A percentile compares a stretch with the other conserved stretches of the same genome.
Conservation (phyloP, 1,140 invertebrate species). For the Anadara kagoshimensis region DNA sequence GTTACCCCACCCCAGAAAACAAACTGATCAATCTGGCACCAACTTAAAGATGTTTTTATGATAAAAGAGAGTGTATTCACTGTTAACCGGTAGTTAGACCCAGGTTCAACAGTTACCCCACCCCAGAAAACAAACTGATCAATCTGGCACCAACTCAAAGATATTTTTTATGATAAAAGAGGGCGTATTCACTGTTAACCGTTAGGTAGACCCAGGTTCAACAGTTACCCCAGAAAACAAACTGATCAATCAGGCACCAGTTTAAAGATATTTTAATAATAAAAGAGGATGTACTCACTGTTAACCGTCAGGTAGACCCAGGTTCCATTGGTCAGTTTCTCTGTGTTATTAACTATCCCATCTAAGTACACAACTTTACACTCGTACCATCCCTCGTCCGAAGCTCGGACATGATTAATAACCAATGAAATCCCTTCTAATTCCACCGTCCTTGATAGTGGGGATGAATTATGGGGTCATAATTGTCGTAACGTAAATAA, state of each 20-base stretch:
- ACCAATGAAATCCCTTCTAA: conserved; percentile 93
- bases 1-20: too few species aligned
- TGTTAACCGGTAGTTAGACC: conserved; percentile 97
- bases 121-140: too few species aligned
- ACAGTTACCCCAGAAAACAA: too few species aligned
- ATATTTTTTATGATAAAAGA: too few species aligned
- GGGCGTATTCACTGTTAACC: conserved; percentile 89
- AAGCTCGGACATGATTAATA: conserved; percentile 92
- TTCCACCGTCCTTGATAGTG: conserved; percentile 82
- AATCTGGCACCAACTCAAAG: too few species aligned
- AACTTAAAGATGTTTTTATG: too few species aligned
- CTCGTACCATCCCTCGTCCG: conserved; percentile 97
- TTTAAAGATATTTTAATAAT: too few species aligned
- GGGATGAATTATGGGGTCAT: not conserved
- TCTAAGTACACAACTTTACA: conserved; percentile 97
- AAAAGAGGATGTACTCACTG: conserved; percentile 77
- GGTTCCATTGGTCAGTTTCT: conserved; percentile 81
- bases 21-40: too few species aligned
- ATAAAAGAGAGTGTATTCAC: too few species aligned
- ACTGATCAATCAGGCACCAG: too few species aligned
- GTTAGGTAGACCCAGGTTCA: conserved; percentile 98
- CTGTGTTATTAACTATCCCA: conserved; percentile 80
- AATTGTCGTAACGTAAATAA: not conserved
- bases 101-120: too few species aligned
- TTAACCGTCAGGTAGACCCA: conserved; percentile 98